Base-by-base conservation (phyloP, 2,888 invertebrate genomes). In the Lycia hirtaria region DNA sequence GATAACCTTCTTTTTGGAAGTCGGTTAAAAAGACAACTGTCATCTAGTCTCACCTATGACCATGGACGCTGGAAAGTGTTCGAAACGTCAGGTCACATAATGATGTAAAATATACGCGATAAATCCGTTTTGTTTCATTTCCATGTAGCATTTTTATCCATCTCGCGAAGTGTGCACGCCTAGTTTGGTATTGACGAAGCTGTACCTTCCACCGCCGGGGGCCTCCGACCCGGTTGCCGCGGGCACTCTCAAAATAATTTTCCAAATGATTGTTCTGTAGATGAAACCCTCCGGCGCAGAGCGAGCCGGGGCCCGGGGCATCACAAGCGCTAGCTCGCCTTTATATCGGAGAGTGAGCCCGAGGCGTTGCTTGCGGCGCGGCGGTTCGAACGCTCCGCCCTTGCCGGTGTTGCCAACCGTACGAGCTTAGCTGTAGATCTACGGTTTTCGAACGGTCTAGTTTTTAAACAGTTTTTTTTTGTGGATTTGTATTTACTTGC, bases 191-290 rank as follows among this genome's bases (percentile, higher is more conserved):
- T 37, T 41, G 49, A 44, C 44, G 33, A 20, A 32, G 38, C 57
- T 32, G 45, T 41, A 52, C 33, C 56, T 56, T 48, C 60, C 15
- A 48, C 35, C 15, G 60, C 64, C 56, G 6, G 37, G 2, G 54
- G 65, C 40, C 56, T 48, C 35, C 35, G 37, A 41, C 45, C 48
- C 67, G 58, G 56, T 56, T 38, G 79, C 86, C 75, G 47, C 63
- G 68, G 83, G 83, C 82, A 68, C 66, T 81, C 81, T 83, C 83
- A 76, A 81, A 86, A 87, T 88, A 83, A 87, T 88, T 87, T 87
- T 82, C 83, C 76, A 83, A 87, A 87, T 85, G 81, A 87, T 87
- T 87, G 87, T 87, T 86, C 86, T 83, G 85, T 78, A 82, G 85
- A 87, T 83, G 86, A 86, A 75, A 68, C 81, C 86, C 81, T 69